Conservation (phyloP, 2,797 vertebrate genomes). For the Bradypodion pumilum region DNA sequence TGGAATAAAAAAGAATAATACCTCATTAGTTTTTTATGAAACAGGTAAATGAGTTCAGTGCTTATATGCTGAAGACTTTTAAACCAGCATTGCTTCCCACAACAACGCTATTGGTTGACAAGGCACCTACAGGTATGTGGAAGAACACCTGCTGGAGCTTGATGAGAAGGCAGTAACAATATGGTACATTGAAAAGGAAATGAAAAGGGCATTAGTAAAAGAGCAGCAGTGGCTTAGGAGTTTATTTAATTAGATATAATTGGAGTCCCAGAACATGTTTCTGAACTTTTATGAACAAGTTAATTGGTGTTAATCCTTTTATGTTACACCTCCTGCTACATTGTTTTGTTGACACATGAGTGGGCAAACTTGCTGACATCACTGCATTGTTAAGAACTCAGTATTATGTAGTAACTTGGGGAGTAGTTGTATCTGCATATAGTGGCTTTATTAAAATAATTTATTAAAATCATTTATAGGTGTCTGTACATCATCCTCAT, state of each 20-base stretch:
- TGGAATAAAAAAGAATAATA: not conserved
- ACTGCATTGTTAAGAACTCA: not conserved
- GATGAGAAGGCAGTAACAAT: not conserved
- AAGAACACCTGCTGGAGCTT: not conserved
- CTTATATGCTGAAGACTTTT: not conserved
- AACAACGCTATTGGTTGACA: not conserved
- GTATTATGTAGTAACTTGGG: not conserved
- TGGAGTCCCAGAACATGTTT: not conserved
- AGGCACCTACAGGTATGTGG: not conserved
- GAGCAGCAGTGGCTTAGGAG: not conserved
- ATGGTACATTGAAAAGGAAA: not conserved
- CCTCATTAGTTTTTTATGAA: not conserved
- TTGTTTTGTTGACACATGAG: not conserved
- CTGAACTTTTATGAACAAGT: not conserved
- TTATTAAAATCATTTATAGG: not conserved
- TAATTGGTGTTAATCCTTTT: not conserved
- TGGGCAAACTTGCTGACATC: not conserved
- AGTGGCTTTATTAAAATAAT: not conserved
- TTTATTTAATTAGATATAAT: not conserved
- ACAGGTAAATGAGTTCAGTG: not conserved
- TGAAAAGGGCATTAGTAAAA: not conserved
- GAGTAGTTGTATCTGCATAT: not conserved
- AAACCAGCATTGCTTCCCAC: not conserved
- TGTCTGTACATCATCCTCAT: not conserved
- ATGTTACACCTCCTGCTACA: not conserved